Evolutionary conservation across 2,113 vertebrate species (phyloP).

Genomic region (Nestor notabilis): DNA sequence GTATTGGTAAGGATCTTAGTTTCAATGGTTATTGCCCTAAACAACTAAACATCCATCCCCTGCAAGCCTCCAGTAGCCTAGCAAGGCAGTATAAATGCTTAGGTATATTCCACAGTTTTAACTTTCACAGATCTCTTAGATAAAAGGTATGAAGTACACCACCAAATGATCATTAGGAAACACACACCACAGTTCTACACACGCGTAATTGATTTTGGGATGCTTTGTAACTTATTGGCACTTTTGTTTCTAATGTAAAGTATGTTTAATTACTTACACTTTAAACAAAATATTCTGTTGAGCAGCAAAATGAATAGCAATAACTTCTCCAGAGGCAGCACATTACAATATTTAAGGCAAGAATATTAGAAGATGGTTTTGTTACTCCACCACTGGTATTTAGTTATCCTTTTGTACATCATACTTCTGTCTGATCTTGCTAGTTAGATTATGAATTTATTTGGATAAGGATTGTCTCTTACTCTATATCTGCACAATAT

Average conservation of each 20-base stretch:
- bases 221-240: not conserved
- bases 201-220: not conserved
- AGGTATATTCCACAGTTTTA: not conserved
- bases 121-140: not conserved
- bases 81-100: not conserved
- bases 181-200: not conserved
- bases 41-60: not conserved
- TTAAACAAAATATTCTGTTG: not conserved
- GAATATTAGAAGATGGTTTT: not conserved
- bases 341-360: not conserved
- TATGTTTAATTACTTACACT: not conserved
- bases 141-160: not conserved
- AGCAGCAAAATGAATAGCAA: not conserved
- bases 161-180: not conserved
- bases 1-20: not conserved
- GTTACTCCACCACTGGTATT: not conserved
- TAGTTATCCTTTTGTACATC: not conserved
- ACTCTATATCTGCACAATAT: not conserved
- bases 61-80: not conserved
- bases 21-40: not conserved
- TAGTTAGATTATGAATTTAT: not conserved
- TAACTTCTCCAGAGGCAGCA: not conserved
- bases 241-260: not conserved
- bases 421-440: not conserved
- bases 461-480: not conserved